Evolutionary conservation across 2,113 vertebrate genomes (phyloP).

Genomic region (Gobio gobio): DNA sequence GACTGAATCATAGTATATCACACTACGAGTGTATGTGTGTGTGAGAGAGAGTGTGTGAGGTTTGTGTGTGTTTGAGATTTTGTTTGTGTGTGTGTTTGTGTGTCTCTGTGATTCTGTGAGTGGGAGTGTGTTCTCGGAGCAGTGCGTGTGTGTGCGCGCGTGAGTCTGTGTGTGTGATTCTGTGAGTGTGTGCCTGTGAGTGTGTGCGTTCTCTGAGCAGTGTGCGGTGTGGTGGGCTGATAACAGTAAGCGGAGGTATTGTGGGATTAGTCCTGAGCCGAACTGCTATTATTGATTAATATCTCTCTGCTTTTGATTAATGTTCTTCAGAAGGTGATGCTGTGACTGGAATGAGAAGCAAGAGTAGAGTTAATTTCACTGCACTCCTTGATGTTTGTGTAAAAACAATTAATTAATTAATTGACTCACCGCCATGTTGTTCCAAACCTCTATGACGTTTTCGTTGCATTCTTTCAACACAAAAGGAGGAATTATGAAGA

Average conservation of each 20-base stretch:
- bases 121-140: not conserved
- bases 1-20: too few relatives aligned
- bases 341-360: not conserved
- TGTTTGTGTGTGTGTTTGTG: too few relatives aligned
- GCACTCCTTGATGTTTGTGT: not conserved
- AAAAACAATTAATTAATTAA: not conserved
- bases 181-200: not conserved
- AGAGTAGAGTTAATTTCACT: not conserved
- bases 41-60: not conserved
- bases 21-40: not conserved
- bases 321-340: not conserved
- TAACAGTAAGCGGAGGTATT: conserved; percentile 10
- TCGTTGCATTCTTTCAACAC: not conserved
- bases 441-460: not conserved
- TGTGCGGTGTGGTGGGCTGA: not conserved
- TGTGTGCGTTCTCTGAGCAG: not conserved
- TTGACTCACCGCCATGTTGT: not conserved
- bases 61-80: too few relatives aligned
- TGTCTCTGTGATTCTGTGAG: too few relatives aligned
- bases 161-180: not conserved
- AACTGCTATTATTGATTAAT: conserved; percentile 27
- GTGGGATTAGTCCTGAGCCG: conserved; percentile 4
- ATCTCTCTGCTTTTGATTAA: conserved; percentile 30
- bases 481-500: not conserved
- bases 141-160: not conserved